Evolutionary conservation across 2,888 invertebrate species (phyloP), one percentile per base, ranked within the genome.

Genomic region (Malthinus seriepunctatus): DNA sequence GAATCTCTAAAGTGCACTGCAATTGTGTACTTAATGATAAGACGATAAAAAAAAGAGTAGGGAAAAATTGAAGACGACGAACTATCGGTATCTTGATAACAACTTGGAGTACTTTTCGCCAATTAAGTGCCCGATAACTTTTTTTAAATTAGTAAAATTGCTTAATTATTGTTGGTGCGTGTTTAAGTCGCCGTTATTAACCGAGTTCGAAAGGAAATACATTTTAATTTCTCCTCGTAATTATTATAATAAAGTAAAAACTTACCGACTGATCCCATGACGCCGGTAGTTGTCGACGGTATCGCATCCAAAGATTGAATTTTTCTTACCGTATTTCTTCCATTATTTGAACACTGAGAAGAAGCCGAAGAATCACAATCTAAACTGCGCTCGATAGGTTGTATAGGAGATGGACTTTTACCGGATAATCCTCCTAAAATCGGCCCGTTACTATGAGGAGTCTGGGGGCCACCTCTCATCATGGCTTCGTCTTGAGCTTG

Each of bases 401-500:
- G 81, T 2, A 84, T 79, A 73, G 63, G 76, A 12, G 75, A 74
- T 6, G 77, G 74, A 33, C 73, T 77, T 59, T 76, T 76, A 50
- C 67, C 69, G 2, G 65, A 56, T 42, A 69, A 37, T 31, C 67
- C 78, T 31, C 67, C 78, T 74, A 67, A 78, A 69, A 57, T 71
- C 23, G 61, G 23, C n/a, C 50, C 55, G 49, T 62, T 14, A 38
- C 39, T 60, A 2, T 70, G 68, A 70, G 49, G 69, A n/a, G n/a
- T n/a, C n/a, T n/a, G n/a, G n/a, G 23, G 23, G 5, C 23, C 23
- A 23, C 23, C 23, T 56, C 77, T 76, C 69, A 75, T 74, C 81
- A 74, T 79, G 48, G 86, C 86, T 75, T 93, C 92, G 73, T 93
- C 93, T 80, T 93, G 93, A 51, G 91, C 91, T 76, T 92, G 90